Conservation (phyloP, 2,113 vertebrate genomes). For the Silurus asotus region DNA sequence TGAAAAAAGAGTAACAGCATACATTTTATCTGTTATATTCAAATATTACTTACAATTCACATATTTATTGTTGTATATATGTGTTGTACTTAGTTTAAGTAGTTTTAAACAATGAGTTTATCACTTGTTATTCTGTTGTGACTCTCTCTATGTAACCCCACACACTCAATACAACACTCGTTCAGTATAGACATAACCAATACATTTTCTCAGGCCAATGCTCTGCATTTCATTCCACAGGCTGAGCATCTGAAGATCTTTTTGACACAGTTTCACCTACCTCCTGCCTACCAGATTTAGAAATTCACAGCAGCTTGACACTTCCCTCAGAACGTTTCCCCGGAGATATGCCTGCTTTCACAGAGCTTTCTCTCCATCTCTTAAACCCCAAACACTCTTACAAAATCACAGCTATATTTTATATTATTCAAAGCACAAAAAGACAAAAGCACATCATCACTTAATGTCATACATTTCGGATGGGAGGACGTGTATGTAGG, state of each 20-base stretch:
- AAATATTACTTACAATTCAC: not conserved
- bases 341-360: not conserved
- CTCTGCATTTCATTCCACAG: not conserved
- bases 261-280: not conserved
- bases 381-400: not conserved
- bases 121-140: not conserved
- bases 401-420: conserved; percentile 5
- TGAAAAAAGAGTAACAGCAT: not conserved
- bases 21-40: not conserved
- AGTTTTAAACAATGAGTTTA: not conserved
- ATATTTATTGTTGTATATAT: not conserved
- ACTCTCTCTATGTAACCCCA: not conserved
- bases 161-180: not conserved
- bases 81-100: not conserved
- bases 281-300: not conserved
- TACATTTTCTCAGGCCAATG: not conserved
- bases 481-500: not conserved
- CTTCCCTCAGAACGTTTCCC: not conserved
- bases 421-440: conserved; percentile 15
- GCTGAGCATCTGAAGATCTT: not conserved
- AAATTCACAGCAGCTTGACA: not conserved
- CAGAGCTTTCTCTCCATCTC: not conserved
- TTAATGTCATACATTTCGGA: not conserved
- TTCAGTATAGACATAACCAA: not conserved
- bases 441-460: not conserved